Base-by-base conservation (phyloP, 2,113 vertebrate species). In the Triplophysa tibetana region DNA sequence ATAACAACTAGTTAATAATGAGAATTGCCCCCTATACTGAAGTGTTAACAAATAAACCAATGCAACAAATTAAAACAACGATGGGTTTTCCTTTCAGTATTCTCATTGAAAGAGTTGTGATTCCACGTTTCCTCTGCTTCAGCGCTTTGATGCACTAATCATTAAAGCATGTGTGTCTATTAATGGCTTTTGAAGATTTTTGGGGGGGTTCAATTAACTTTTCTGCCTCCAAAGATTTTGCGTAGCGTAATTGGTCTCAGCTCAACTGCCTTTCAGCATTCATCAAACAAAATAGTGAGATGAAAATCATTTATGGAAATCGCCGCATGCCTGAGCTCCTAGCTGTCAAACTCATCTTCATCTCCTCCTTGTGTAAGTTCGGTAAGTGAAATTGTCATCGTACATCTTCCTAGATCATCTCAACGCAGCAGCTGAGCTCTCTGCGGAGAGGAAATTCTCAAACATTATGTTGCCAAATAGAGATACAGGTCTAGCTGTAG, bases 241-340 rank as follows among this genome's bases (percentile, higher is more conserved):
- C 88, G 82, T 78, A 88, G 87, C 86, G 79, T 90, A 93, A 92
- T 92, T 92, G 89, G 86, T 90, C 93, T 88, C 85, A 86, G 91
- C 85, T 86, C 90, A 89, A 88, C 90, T 92, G 84, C 83, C 88
- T 77, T 88, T 90, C 85, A 87, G 83, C 87, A 86, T 90, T 88
- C 77, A 87, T 86, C 82, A 89, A 87, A 68, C 60, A 68, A 76
- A 61, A 68, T 50, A 75, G 64, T 24, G 8, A 66, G 72, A 69
- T 81, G 41, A 74, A 81, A 50, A 48, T 69, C 26, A 62, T 61
- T 69, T 67, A 74, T 33, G 66, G 72, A 81, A 76, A 62, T 23
- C 26, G 2, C n/a, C 13, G 54, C 56, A n/a, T 60, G 66, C 17
- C 41, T 2, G 4, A 0, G 2, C 54, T 76, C 52, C 69, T 69